phyloP scores from a whole-genome alignment of 2,113 vertebrate genomes.

The Damaliscus lunatus region DNA sequence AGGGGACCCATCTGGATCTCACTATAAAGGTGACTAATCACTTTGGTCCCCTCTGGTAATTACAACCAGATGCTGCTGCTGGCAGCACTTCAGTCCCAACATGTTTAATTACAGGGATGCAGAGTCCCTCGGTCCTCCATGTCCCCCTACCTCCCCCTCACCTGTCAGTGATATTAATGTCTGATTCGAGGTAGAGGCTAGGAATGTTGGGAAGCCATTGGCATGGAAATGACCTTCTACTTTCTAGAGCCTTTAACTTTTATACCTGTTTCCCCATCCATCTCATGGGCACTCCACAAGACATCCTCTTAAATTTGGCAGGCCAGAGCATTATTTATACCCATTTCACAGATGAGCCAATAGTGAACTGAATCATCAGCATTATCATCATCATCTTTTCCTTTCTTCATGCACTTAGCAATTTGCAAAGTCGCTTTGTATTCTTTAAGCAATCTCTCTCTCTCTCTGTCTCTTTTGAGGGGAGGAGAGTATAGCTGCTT shows the following conservation, averaged over 20 bases:
- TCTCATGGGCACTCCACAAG: constrained; percentile 24
- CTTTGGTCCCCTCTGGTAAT: constrained; percentile 76
- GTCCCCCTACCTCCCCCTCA: constrained; percentile 43
- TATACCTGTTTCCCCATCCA: neutral
- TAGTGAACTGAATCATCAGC: neutral
- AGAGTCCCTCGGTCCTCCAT: constrained; percentile 51
- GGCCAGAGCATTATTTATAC: neutral
- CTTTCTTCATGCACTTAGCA: neutral
- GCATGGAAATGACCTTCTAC: constrained; percentile 53
- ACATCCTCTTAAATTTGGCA: constrained; percentile 5
- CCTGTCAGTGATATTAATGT: constrained; percentile 69
- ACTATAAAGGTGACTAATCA: constrained; percentile 77
- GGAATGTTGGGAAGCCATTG: constrained; percentile 53
- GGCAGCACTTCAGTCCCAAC: constrained; percentile 69
- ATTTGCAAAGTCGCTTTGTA: neutral
- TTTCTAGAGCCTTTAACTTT: neutral
- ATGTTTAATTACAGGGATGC: constrained; percentile 72
- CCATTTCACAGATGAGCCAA: constrained; percentile 24
- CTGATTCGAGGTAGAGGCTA: constrained; percentile 53
- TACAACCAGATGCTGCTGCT: constrained; percentile 73
- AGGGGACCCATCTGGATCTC: constrained; percentile 69
- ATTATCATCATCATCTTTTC: neutral
- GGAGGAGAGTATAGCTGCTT: neutral
- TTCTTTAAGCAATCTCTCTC: neutral
- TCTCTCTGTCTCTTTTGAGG: neutral